phyloP scores from a whole-genome alignment of 2,113 vertebrate species.

The Fukomys damarensis region DNA sequence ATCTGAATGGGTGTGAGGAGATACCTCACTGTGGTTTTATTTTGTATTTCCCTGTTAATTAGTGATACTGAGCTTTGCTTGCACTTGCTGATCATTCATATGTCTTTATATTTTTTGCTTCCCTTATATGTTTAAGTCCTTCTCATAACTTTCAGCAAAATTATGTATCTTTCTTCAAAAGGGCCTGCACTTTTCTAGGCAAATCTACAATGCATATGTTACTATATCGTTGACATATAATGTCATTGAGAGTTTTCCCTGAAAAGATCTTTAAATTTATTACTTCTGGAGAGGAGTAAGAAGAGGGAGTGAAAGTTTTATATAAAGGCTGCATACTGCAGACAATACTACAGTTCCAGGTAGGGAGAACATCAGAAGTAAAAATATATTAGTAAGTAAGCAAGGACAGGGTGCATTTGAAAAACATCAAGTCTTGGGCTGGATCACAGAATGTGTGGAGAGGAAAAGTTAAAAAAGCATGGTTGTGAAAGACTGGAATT shows the following conservation, averaged over 20 bases:
- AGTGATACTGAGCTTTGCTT: not conserved
- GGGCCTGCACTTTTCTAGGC: not conserved
- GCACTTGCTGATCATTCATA: not conserved
- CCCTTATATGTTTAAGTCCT: not conserved
- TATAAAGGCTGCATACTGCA: not conserved
- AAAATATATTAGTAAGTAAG: constrained; percentile 30
- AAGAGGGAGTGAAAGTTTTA: not conserved
- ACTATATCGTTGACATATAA: not conserved
- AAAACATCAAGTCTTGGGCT: constrained; percentile 27
- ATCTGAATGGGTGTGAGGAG: not conserved
- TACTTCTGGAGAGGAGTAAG: constrained; percentile 10
- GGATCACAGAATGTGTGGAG: not conserved
- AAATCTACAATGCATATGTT: not conserved
- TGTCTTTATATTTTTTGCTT: not conserved
- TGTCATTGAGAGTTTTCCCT: not conserved
- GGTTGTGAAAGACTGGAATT: not conserved
- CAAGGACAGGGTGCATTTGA: not conserved
- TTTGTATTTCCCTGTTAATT: not conserved
- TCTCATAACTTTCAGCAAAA: not conserved
- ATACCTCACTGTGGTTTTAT: not conserved
- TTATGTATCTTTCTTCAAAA: not conserved
- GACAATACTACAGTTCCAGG: not conserved
- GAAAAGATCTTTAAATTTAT: not conserved
- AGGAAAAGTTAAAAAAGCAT: not conserved
- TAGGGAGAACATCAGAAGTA: not conserved